phyloP scores from a whole-genome alignment of 2,888 invertebrate species.

The Barypeithes pellucidus region DNA sequence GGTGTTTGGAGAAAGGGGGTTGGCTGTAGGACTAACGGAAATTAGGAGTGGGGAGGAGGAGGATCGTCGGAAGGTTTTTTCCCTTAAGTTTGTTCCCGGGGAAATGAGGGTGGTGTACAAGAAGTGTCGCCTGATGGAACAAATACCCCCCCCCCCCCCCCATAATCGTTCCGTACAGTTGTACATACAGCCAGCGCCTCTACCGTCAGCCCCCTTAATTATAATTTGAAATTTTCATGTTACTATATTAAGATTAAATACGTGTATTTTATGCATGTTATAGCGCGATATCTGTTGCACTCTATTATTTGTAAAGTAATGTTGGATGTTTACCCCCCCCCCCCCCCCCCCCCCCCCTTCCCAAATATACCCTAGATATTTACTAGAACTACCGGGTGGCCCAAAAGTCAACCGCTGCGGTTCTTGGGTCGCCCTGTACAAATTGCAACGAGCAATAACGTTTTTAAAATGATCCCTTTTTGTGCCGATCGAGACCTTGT shows the following conservation, averaged over 20 bases:
- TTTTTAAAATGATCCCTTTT: constrained; percentile 22
- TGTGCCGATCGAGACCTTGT: constrained; percentile 20
- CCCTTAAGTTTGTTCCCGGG: no score
- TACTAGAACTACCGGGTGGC: constrained; percentile 3
- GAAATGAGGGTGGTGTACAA: no score
- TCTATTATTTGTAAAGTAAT: constrained; percentile 32
- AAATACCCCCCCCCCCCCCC: neutral
- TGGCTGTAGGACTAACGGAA: constrained; percentile 7
- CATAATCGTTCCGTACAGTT: neutral
- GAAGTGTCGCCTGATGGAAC: neutral
- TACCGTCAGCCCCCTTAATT: constrained; percentile 8
- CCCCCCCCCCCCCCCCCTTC: neutral
- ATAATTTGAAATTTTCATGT: constrained; percentile 22
- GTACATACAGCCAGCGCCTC: neutral
- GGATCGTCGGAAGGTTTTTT: no score
- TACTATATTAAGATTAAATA: constrained; percentile 19
- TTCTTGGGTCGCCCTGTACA: constrained; percentile 21
- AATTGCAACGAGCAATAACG: constrained; percentile 37
- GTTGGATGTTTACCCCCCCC: constrained; percentile 21
- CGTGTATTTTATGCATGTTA: constrained; percentile 36
- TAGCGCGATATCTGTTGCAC: constrained; percentile 33
- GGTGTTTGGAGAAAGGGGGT: neutral
- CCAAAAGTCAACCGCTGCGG: neutral
- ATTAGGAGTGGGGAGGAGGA: neutral
- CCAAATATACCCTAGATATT: constrained; percentile 3